phyloP scores from a whole-genome alignment of 2,888 invertebrate genomes.

The Caenorhabditis angaria region DNA sequence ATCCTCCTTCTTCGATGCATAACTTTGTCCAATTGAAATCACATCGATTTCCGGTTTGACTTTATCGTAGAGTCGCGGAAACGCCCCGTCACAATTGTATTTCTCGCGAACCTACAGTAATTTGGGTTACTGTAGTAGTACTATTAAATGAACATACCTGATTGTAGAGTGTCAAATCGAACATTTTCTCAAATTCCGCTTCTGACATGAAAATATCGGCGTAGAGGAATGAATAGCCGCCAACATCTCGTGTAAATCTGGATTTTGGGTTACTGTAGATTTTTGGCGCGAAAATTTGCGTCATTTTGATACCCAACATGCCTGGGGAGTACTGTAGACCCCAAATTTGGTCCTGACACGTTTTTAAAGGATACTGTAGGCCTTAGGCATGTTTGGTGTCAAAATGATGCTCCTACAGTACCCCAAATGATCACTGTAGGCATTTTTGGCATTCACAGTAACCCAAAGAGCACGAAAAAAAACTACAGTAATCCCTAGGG shows the following conservation, averaged over 20 bases:
- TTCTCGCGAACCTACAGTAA: conserved; percentile 49
- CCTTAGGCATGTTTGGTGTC: too few species aligned
- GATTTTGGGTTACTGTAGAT: conserved; percentile 5
- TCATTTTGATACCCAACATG: too few species aligned
- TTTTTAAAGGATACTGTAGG: too few species aligned
- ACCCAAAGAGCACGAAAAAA: too few species aligned
- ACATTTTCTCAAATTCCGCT: conserved; percentile 80
- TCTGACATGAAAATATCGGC: conserved; percentile 81
- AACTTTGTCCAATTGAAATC: conserved; percentile 62
- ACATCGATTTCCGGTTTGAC: conserved; percentile 65
- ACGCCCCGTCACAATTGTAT: conserved; percentile 70
- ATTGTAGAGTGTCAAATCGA: conserved; percentile 79
- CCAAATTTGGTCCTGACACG: too few species aligned
- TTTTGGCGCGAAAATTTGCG: not conserved
- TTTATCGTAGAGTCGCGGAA: conserved; percentile 54
- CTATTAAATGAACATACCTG: conserved; percentile 72
- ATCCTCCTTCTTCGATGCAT: conserved; percentile 46
- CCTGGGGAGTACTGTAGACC: too few species aligned
- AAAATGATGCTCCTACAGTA: too few species aligned
- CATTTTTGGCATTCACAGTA: too few species aligned
- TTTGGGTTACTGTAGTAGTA: not conserved
- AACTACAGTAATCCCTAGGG: too few species aligned
- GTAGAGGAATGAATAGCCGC: conserved; percentile 79
- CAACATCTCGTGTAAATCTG: conserved; percentile 79
- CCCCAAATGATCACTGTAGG: too few species aligned